Evolutionary conservation across 92 coral and sea anemone genomes (phyloP), one percentile per base, ranked within the genome.

Genomic region (Palythoa grandiflora): DNA sequence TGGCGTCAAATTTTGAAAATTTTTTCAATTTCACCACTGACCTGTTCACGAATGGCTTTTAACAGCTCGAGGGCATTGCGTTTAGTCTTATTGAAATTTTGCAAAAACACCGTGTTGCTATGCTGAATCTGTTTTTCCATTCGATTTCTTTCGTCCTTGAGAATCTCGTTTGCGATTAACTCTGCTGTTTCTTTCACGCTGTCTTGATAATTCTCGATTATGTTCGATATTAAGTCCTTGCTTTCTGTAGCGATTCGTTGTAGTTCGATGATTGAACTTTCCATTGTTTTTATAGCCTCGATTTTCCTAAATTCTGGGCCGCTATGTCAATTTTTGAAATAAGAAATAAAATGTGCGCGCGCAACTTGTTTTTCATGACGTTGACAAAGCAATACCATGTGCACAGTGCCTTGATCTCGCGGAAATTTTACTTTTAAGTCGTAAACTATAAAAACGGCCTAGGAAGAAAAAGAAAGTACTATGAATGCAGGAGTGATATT

Each of bases 41-140:
- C 86, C 86, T 81, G 86, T 63, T 81, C 60, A 51, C 86, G 65
- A 81, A 81, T 81, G 73, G 86, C 66, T 16, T 66, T 81, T 28
- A 81, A 63, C 76, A 81, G 75, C 36, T 81, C 55, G 21, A 81
- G 75, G 16, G 86, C 44, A 28, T 71, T 81, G 14, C 38, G n/a
- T 68, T 81, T 81, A 12, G 86, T 81, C 51, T 81, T 81, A 40
- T 66, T 68, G 50, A 81, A 81, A 36, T 81, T 71, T 35, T 81
- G 73, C 11, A 63, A 14, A 28, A 81, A 81, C 39, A 47, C 75
- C n/a, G 11, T 17, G 52, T 68, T 66, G 35, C 61, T 54, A 3
- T 44, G 40, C 14, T 81, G 86, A 66, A 81, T 47, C 14, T 68
- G 63, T 17, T 81, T 35, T 16, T 81, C 63, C 48, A 81, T 48